phyloP scores from a whole-genome alignment of 2,797 vertebrate species.

The Lateolabrax maculatus region DNA sequence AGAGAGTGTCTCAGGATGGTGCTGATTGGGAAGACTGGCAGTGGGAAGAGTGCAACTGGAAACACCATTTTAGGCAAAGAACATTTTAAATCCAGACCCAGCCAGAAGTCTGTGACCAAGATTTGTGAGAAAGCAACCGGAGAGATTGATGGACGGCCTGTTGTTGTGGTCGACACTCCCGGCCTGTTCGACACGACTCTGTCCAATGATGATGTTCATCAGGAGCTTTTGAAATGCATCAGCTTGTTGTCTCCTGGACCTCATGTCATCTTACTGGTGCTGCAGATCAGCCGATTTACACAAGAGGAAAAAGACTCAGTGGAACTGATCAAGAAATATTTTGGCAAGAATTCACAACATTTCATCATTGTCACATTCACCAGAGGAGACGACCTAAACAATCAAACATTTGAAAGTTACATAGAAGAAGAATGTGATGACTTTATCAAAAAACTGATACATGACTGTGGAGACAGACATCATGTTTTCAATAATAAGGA shows the following conservation, averaged over 20 bases:
- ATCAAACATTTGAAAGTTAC: not conserved
- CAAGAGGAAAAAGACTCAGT: not conserved
- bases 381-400: not conserved
- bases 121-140: not conserved
- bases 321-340: conserved; percentile 13
- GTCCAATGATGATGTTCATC: not conserved
- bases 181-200: conserved; percentile 4
- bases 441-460: not conserved
- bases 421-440: not conserved
- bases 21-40: not conserved
- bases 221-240: conserved; percentile 1
- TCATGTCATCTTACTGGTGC: conserved; percentile 1
- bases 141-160: not conserved
- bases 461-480: conserved; percentile 2
- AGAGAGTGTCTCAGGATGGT: not conserved
- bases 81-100: rapidly evolving
- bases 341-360: not conserved
- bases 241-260: conserved; percentile 15
- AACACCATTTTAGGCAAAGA: not conserved
- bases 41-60: conserved; percentile 4
- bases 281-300: not conserved
- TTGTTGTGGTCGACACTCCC: not conserved
- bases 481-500: not conserved
- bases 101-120: not conserved
- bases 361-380: conserved; percentile 11